phyloP scores from a whole-genome alignment of 2,113 vertebrate species.

The Microcebus murinus region DNA sequence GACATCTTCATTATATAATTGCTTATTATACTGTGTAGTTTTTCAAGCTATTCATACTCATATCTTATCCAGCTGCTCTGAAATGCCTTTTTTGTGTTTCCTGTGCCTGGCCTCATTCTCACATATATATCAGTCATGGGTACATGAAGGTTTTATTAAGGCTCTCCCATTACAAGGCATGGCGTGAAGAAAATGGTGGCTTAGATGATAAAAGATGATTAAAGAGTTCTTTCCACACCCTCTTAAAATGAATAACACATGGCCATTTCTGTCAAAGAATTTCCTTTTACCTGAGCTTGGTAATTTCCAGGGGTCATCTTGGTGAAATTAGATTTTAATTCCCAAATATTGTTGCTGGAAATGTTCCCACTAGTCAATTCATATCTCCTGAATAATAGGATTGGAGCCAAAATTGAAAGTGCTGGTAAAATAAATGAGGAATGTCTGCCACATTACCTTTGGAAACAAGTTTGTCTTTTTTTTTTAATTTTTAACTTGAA shows the following conservation, averaged over 20 bases:
- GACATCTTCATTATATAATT: conserved; percentile 43
- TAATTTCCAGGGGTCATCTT: conserved; percentile 57
- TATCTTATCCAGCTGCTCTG: conserved; percentile 33
- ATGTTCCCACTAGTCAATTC: conserved; percentile 45
- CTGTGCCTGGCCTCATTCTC: conserved; percentile 27
- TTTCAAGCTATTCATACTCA: conserved; percentile 46
- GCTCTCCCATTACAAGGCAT: conserved; percentile 39
- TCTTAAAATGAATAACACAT: conserved; percentile 38
- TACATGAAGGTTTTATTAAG: conserved; percentile 54
- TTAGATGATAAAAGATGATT: conserved; percentile 58
- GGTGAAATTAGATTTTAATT: conserved; percentile 69
- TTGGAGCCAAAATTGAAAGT: conserved; percentile 47
- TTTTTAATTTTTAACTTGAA: neutral
- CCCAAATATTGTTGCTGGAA: conserved; percentile 66
- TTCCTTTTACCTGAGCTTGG: conserved; percentile 39
- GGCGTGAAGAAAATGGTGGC: conserved; percentile 58
- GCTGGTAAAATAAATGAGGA: neutral
- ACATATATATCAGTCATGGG: conserved; percentile 22
- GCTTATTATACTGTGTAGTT: conserved; percentile 53
- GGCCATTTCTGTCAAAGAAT: neutral
- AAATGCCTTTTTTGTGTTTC: conserved; percentile 68
- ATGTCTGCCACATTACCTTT: neutral
- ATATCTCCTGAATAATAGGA: conserved; percentile 21
- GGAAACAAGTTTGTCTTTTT: neutral
- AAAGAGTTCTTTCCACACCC: neutral